phyloP scores from a whole-genome alignment of 2,113 vertebrate genomes.

The Passer montanus region DNA sequence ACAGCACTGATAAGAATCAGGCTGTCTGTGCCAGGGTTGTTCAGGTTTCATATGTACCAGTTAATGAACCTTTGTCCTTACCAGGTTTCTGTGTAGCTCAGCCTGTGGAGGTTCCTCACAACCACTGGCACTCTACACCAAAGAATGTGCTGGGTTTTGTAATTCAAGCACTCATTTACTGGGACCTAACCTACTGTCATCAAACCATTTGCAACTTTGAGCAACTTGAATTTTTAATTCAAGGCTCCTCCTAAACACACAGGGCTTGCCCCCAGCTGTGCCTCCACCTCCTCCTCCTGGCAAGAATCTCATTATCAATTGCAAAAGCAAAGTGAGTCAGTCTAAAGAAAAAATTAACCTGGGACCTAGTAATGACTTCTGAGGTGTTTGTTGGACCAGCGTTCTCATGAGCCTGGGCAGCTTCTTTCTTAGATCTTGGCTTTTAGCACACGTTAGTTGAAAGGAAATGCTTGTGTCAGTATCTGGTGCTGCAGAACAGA shows the following conservation, averaged over 20 bases:
- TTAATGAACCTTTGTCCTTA: background rate
- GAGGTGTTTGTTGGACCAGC: background rate
- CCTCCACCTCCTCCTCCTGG: background rate
- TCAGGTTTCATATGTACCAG: background rate
- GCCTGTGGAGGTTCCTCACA: background rate
- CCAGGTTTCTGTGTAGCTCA: background rate
- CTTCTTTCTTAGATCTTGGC: background rate
- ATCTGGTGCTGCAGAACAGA: background rate
- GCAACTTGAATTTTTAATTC: conserved; percentile 2
- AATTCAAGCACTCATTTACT: background rate
- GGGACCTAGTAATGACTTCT: background rate
- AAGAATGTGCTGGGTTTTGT: background rate
- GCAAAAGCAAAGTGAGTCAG: background rate
- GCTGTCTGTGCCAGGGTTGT: background rate
- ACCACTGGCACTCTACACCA: background rate
- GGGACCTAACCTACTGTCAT: background rate
- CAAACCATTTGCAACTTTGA: background rate
- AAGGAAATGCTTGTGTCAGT: background rate
- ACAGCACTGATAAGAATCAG: background rate
- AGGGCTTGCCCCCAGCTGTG: background rate
- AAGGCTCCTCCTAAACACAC: background rate
- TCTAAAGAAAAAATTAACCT: conserved; percentile 4
- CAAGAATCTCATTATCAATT: background rate
- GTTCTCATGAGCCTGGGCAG: background rate
- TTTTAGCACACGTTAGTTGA: background rate